phyloP scores from a whole-genome alignment of 2,888 invertebrate genomes.

The Meteorus cinctellus region DNA sequence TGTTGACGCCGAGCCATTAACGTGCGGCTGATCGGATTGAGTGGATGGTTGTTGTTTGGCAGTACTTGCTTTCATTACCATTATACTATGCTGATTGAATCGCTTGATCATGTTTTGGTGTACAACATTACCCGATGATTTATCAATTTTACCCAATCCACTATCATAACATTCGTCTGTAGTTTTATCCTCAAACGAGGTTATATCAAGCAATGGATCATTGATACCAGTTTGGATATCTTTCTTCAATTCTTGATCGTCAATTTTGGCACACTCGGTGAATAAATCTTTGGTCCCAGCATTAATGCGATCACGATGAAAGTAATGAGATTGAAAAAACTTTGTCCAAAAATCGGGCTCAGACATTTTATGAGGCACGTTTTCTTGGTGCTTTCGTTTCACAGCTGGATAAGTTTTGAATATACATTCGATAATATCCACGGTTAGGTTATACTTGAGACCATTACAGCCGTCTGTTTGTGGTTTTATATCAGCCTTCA shows the following conservation, averaged over 20 bases:
- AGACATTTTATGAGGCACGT: constrained; percentile 95
- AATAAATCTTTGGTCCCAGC: constrained; percentile 95
- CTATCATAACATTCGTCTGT: constrained; percentile 80
- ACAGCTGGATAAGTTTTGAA: constrained; percentile 99
- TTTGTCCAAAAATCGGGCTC: constrained; percentile 99
- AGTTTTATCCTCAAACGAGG: constrained; percentile 84
- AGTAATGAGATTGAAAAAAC: constrained; percentile 99
- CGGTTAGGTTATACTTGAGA: constrained; percentile 96
- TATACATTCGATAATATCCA: constrained; percentile 97
- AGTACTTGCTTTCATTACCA: constrained; percentile 79
- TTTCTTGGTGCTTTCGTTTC: constrained; percentile 95
- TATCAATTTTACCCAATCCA: constrained; percentile 71
- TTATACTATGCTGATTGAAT: constrained; percentile 98
- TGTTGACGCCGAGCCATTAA: constrained; percentile 67
- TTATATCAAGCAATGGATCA: constrained; percentile 89
- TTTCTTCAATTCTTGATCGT: constrained; percentile 87
- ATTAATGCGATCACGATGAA: constrained; percentile 93
- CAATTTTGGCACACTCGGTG: constrained; percentile 97
- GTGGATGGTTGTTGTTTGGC: constrained; percentile 56
- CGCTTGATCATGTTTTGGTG: constrained; percentile 95
- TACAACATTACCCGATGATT: constrained; percentile 79
- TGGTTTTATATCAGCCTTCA: constrained; percentile 93
- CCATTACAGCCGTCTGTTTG: constrained; percentile 98
- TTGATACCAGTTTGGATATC: constrained; percentile 86
- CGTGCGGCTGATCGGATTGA: constrained; percentile 59